These are phyloP conservation scores for Thomomys bottae DNA, from an alignment of 2,113 vertebrate species.

Conservation along the genomic window DNA sequence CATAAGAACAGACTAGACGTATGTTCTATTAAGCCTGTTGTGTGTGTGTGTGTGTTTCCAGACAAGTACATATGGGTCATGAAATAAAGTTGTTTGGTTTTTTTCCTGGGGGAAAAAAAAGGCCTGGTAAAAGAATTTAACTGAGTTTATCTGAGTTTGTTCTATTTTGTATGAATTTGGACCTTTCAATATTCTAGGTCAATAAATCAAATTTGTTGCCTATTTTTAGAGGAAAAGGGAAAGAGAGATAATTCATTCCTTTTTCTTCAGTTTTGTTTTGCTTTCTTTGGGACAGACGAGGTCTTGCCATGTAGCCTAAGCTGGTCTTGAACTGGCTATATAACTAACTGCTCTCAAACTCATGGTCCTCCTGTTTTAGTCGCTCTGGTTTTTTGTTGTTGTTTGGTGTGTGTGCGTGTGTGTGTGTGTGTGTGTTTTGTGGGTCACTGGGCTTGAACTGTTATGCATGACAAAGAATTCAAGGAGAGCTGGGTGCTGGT, in stretches of 20 bases:
- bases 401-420: not conserved
- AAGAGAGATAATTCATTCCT: not conserved
- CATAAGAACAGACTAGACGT: not conserved
- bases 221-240: not conserved
- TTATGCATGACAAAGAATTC: not conserved
- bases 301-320: not conserved
- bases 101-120: not conserved
- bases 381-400: no score
- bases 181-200: not conserved
- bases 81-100: constrained; percentile 9
- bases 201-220: not conserved
- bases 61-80: not conserved
- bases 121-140: not conserved
- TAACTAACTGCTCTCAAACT: not conserved
- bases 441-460: no score
- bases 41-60: not conserved
- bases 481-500: not conserved
- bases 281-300: no score
- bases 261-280: not conserved
- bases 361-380: not conserved
- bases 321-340: not conserved
- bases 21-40: not conserved
- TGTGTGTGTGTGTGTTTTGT: not conserved
- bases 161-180: not conserved
- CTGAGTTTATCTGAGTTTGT: not conserved